These are phyloP conservation scores for Hydroisotoma schaefferi DNA, from an alignment of 2,888 invertebrate genomes.

Conservation along the genomic window DNA sequence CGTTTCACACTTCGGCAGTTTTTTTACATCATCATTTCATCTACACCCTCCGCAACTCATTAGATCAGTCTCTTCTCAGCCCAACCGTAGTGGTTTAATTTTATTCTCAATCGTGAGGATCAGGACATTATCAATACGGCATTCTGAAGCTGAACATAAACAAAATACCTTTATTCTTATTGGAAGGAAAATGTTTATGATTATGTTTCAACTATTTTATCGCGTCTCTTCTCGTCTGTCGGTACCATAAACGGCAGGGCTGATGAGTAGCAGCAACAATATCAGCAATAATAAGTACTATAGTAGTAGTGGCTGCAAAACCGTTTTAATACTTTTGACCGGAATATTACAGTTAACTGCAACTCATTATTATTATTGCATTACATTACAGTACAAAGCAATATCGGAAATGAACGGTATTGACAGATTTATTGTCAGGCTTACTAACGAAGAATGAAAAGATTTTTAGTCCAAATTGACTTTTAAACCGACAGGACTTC, in stretches of 20 bases:
- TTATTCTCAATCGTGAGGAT: background rate
- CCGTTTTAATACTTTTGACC: no score
- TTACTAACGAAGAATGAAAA: no score
- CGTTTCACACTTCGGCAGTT: background rate
- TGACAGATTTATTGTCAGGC: constrained; percentile 7
- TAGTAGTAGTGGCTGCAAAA: no score
- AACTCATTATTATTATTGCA: no score
- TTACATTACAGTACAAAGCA: no score
- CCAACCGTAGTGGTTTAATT: background rate
- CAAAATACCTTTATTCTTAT: background rate
- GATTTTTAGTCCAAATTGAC: background rate
- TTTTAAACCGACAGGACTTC: background rate
- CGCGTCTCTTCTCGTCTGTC: background rate
- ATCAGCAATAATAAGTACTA: no score
- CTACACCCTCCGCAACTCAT: background rate
- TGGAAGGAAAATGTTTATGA: background rate
- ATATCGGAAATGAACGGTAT: no score
- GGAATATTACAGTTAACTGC: no score
- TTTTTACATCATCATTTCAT: background rate
- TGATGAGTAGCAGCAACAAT: no score
- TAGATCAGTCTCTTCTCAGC: background rate
- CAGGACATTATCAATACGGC: constrained; percentile 2
- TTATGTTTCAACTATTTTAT: background rate
- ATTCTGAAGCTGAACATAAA: no score
- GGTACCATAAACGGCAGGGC: background rate